Evolutionary conservation across 2,888 invertebrate species (phyloP).

Genomic region (Emmelina monodactyla): DNA sequence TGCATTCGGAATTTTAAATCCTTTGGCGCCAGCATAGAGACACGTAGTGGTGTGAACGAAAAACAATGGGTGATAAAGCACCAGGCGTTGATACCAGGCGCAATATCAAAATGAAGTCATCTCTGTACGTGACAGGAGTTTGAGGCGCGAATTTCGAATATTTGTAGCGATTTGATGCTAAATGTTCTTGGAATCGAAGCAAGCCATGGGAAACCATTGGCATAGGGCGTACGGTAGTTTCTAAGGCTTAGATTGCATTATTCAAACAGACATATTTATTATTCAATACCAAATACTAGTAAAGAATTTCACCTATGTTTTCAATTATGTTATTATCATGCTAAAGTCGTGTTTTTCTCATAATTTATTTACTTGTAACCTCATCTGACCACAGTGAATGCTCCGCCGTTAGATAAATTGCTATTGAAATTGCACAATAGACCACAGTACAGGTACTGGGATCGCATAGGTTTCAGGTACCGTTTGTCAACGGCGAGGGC

Average conservation of each 20-base stretch:
- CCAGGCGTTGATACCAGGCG: conserved; percentile 21
- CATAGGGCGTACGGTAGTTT: too few species aligned
- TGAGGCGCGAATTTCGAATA: neutral
- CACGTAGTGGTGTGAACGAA: conserved; percentile 36
- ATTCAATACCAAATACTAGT: too few species aligned
- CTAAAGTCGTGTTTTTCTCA: too few species aligned
- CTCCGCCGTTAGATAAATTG: neutral
- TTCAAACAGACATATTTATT: too few species aligned
- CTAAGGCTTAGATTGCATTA: too few species aligned
- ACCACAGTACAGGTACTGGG: neutral
- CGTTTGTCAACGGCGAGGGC: conserved; percentile 5
- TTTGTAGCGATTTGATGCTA: conserved; percentile 11
- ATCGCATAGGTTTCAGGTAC: conserved; percentile 1
- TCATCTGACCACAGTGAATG: conserved; percentile 19
- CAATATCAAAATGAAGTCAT: conserved; percentile 60
- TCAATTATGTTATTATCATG: too few species aligned
- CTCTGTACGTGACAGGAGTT: conserved; percentile 31
- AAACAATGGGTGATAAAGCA: conserved; percentile 49
- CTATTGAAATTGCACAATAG: neutral
- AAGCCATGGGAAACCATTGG: conserved; percentile 5
- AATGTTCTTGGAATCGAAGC: conserved; percentile 14
- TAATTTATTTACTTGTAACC: too few species aligned
- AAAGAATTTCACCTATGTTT: too few species aligned
- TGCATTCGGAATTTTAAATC: neutral
- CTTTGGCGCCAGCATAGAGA: conserved; percentile 21